These are phyloP conservation scores for Gadopsis marmoratus DNA, from an alignment of 2,797 vertebrate species.

Conservation along the genomic window DNA sequence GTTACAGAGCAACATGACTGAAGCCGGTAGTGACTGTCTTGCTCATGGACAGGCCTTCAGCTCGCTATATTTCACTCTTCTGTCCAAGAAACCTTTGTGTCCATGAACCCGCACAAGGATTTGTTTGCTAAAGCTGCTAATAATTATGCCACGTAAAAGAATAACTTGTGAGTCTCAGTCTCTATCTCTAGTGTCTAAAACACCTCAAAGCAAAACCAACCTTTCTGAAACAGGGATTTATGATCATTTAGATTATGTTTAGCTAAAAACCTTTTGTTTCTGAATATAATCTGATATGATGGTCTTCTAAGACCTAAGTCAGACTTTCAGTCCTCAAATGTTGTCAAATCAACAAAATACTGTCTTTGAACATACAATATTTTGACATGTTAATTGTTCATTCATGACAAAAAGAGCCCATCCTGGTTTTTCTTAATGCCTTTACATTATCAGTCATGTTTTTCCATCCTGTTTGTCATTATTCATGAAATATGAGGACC, in stretches of 20 bases:
- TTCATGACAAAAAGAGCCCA: not conserved
- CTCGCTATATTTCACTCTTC: not conserved
- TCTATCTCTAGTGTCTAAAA: not conserved
- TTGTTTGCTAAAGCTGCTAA: conserved; percentile 23
- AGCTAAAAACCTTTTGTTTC: conserved; percentile 5
- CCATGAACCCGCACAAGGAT: conserved; percentile 5
- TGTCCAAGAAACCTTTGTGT: not conserved
- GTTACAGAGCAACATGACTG: not conserved
- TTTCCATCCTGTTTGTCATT: not conserved
- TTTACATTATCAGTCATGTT: not conserved
- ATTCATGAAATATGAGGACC: not conserved
- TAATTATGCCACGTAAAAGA: not conserved
- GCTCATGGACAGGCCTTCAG: conserved; percentile 4
- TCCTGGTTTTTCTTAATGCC: not conserved
- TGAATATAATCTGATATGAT: conserved; percentile 25
- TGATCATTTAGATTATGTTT: conserved; percentile 22
- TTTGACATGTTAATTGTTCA: not conserved
- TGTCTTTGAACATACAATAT: not conserved
- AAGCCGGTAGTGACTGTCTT: not conserved
- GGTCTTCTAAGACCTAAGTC: conserved; percentile 6
- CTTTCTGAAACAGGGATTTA: conserved; percentile 23
- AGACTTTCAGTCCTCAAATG: conserved; percentile 25
- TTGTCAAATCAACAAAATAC: conserved; percentile 7
- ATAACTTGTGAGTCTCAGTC: not conserved
- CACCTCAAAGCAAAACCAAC: conserved; percentile 10